Evolutionary conservation across 2,113 vertebrate species (phyloP).

Genomic region (Melanotaenia duboulayi): DNA sequence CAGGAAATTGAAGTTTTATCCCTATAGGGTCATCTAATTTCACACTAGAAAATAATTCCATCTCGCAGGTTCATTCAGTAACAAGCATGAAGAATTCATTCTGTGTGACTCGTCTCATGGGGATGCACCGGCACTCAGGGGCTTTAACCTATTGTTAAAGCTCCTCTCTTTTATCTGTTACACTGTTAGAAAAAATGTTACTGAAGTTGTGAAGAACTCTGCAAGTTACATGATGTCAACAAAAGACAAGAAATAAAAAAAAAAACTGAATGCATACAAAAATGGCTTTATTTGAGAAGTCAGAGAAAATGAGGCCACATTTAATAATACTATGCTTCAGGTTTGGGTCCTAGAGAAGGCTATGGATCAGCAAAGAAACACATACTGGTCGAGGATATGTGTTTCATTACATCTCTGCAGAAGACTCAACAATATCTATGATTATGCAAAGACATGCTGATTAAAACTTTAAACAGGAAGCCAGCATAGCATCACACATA

Average conservation of each 20-base stretch:
- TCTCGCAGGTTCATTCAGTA: constrained; percentile 14
- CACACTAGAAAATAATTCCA: constrained; percentile 25
- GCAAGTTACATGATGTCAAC: background rate
- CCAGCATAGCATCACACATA: too few relatives aligned
- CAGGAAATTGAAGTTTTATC: constrained; percentile 26
- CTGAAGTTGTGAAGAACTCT: background rate
- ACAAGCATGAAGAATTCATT: constrained; percentile 26
- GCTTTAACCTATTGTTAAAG: background rate
- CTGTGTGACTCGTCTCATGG: constrained; percentile 35
- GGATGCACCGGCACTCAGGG: constrained; percentile 3
- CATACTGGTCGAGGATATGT: background rate
- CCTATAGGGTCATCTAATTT: constrained; percentile 21
- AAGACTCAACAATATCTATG: too few relatives aligned
- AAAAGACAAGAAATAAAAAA: constrained; percentile 10
- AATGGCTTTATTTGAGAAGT: background rate
- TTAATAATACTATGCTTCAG: constrained; percentile 32
- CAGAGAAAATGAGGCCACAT: constrained; percentile 7
- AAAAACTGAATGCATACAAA: background rate
- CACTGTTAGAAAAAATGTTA: too few relatives aligned
- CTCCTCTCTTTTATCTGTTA: background rate
- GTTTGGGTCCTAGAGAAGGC: constrained; percentile 5
- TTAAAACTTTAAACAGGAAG: too few relatives aligned
- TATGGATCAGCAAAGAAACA: constrained; percentile 28
- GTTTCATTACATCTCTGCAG: too few relatives aligned
- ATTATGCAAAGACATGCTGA: background rate